Percentiles rank a stretch among this genome's conserved stretches.
These are phyloP conservation scores for Chloropsis cyanopogon DNA, from an alignment of 2,113 vertebrate genomes.

Conservation along the genomic window DNA sequence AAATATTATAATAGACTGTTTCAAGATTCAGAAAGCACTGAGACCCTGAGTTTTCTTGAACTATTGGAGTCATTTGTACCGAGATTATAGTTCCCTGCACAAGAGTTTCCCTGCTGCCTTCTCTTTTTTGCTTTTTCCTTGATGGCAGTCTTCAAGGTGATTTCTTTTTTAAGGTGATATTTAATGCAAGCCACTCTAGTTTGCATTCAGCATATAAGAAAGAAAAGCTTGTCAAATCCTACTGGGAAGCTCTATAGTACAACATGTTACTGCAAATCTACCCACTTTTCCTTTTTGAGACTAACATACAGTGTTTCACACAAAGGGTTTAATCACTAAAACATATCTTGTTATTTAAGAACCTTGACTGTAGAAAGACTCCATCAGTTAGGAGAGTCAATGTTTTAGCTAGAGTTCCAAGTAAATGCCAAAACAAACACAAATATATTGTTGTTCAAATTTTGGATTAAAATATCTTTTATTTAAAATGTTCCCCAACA, in stretches of 20 bases:
- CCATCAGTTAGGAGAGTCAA: background rate
- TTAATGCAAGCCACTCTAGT: background rate
- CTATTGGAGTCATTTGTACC: background rate
- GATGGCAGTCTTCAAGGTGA: background rate
- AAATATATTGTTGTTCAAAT: background rate
- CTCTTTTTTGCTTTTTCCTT: background rate
- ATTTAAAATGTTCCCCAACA: background rate
- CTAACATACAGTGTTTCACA: background rate
- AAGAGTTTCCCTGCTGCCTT: background rate
- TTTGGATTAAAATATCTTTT: background rate
- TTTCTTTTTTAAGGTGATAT: background rate
- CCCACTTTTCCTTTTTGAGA: background rate
- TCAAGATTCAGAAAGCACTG: background rate
- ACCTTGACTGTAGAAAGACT: background rate
- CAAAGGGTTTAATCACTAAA: background rate
- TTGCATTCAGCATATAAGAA: background rate
- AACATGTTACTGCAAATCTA: background rate
- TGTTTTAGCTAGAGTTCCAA: background rate
- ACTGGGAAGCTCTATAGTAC: background rate
- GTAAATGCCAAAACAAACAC: background rate
- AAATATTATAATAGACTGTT: background rate
- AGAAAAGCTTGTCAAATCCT: constrained; percentile 16
- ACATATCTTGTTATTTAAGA: background rate
- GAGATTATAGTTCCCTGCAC: background rate
- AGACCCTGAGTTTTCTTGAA: background rate